Evolutionary conservation across 2,888 invertebrate species (phyloP), one percentile per base, ranked within the genome.

Genomic region (Drosophila hawaiiensis): DNA sequence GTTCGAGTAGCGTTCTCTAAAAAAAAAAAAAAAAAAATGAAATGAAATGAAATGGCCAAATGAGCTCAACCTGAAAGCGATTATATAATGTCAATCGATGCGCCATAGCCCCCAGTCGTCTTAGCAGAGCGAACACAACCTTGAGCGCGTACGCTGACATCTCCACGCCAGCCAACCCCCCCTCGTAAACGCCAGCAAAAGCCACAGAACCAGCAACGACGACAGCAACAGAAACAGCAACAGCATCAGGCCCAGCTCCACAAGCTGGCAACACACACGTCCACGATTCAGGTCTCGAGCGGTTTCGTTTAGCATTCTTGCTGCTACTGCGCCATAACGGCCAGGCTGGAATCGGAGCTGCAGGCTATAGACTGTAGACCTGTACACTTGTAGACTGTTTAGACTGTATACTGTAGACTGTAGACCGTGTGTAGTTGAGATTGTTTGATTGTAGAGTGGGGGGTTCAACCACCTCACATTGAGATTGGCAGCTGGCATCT

Each of bases 81-180:
- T 84, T 84, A 89, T 84, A 84, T 89, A 84, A 84, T 83, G 69
- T 55, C 75, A 58, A 70, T 73, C 86, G 81, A 83, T 88, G 83
- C 89, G 89, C 85, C 83, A 72, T 78, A 78, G 70, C 70, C 43
- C 61, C 64, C 55, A 25, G 31, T 37, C 25, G 66, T 65, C 53
- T 33, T 41, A 55, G 25, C 70, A 53, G 47, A 72, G 68, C 56
- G 60, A 37, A 22, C 55, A 52, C 84, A 89, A 86, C 84, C 84
- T 85, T 85, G 84, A 77, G 80, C 59, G 77, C 90, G 84, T 82
- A 68, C 90, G 83, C 90, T 85, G 84, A 85, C 84, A 89, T 78
- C 85, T 86, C 50, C 56, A 55, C 14, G 22, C 47, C 47, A 47
- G 22, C 9, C 16, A 47, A 25, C 47, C 47, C 47, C 47, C 66